These are phyloP conservation scores for Amphilophus citrinellus DNA, from an alignment of 2,113 vertebrate species.

Conservation along the genomic window DNA sequence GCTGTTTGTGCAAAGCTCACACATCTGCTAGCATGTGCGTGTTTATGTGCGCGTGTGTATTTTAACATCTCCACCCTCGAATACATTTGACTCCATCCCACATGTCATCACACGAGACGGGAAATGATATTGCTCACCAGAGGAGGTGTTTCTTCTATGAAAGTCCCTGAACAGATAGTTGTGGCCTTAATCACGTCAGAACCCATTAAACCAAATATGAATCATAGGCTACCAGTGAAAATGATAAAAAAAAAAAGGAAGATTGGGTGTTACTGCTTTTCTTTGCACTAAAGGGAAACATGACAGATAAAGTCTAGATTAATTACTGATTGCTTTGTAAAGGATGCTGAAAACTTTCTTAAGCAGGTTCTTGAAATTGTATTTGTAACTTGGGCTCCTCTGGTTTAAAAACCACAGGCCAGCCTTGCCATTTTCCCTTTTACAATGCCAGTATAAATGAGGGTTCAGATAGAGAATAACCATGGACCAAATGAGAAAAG, in stretches of 20 bases:
- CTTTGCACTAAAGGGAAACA: conserved; percentile 1
- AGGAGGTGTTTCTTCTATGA: conserved; percentile 61
- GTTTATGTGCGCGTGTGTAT: conserved; percentile 1
- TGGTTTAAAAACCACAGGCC: too few relatives aligned
- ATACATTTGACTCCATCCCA: conserved; percentile 50
- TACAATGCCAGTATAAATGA: background rate
- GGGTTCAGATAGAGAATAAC: background rate
- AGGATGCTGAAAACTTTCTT: background rate
- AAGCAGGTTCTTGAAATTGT: background rate
- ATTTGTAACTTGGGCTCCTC: background rate
- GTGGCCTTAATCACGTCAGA: conserved; percentile 19
- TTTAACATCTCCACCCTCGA: conserved; percentile 50
- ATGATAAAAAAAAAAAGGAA: background rate
- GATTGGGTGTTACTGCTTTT: background rate
- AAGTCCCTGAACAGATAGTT: conserved; percentile 57
- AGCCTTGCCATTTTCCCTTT: background rate
- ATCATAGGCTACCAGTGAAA: conserved; percentile 27
- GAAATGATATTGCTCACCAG: conserved; percentile 54
- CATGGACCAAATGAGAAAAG: background rate
- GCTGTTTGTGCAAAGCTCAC: conserved; percentile 37
- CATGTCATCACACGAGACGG: conserved; percentile 74
- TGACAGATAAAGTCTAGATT: background rate
- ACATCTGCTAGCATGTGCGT: conserved; percentile 46
- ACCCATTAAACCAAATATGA: conserved; percentile 50
- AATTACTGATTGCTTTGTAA: background rate